These are phyloP conservation scores for Chrysaora quinquecirrha DNA, from an alignment of 30 jellyfish, hydroid and myxozoan species.

Conservation along the genomic window DNA sequence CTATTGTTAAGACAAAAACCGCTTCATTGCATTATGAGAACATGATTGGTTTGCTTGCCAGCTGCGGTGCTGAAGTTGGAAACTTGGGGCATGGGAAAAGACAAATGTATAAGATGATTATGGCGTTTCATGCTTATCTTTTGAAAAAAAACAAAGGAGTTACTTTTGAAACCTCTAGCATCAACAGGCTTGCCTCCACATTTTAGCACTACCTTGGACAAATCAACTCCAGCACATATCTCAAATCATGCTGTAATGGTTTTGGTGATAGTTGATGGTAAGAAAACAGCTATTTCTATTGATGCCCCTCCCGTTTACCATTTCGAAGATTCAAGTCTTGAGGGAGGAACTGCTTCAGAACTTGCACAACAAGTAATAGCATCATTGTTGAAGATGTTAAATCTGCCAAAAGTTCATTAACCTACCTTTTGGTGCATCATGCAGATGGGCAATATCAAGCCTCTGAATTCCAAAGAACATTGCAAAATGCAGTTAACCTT, in stretches of 20 bases:
- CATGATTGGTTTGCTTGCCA: not conserved
- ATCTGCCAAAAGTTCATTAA: constrained; percentile 24
- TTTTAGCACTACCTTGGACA: constrained; percentile 31
- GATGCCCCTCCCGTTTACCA: constrained; percentile 36
- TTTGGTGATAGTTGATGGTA: constrained; percentile 44
- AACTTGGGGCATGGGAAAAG: not conserved
- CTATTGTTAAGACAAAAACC: not conserved
- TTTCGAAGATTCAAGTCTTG: constrained; percentile 12
- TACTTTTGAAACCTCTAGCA: constrained; percentile 1
- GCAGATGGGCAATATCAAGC: constrained; percentile 61
- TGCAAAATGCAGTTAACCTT: constrained; percentile 3
- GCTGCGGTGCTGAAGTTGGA: not conserved
- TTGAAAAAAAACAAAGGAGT: not conserved
- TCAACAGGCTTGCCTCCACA: constrained; percentile 51
- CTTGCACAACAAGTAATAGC: constrained; percentile 38
- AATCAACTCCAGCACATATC: constrained; percentile 44
- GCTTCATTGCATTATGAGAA: not conserved
- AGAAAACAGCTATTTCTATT: constrained; percentile 44
- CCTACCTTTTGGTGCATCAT: constrained; percentile 28
- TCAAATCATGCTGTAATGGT: constrained; percentile 45
- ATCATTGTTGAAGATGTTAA: constrained; percentile 12
- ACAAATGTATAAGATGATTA: not conserved
- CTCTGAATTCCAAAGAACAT: not conserved
- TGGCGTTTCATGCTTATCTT: not conserved
- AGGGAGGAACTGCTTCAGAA: constrained; percentile 47